Conservation (phyloP, 2,888 invertebrate genomes). For the Pammene aurita region DNA sequence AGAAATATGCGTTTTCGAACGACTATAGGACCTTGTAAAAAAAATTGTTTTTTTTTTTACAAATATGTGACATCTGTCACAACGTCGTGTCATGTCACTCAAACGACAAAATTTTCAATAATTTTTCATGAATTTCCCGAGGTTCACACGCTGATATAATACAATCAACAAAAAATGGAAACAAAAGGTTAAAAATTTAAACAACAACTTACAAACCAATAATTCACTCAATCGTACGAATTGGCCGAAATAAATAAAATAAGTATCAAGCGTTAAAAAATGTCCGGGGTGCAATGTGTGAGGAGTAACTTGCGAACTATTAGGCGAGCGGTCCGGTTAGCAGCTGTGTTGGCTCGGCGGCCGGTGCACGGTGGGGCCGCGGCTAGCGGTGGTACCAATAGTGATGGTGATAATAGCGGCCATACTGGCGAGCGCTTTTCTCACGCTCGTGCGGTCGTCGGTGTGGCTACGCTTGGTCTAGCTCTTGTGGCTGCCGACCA, state of each 20-base stretch:
- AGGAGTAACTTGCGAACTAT: slow-evolving; percentile 45
- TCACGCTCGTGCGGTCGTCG: slow-evolving; percentile 45
- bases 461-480: slow-evolving; percentile 62
- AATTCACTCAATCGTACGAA: slow-evolving; percentile 1
- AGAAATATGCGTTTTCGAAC: too few species aligned
- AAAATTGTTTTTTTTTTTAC: background rate
- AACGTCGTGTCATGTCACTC: background rate
- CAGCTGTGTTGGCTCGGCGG: slow-evolving; percentile 49
- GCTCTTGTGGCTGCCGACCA: slow-evolving; percentile 72
- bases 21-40: background rate
- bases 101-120: background rate
- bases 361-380: slow-evolving; percentile 38
- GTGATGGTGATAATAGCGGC: slow-evolving; percentile 21
- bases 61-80: too few species aligned
- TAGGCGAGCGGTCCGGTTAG: slow-evolving; percentile 52
- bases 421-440: slow-evolving; percentile 35
- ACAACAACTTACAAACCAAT: slow-evolving; percentile 13
- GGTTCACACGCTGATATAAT: slow-evolving; percentile 23
- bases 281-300: slow-evolving; percentile 43
- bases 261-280: slow-evolving; percentile 2
- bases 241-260: background rate
- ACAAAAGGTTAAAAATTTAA: slow-evolving; percentile 1
- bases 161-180: slow-evolving; percentile 16
- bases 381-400: slow-evolving; percentile 46
- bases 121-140: background rate